phyloP scores from a whole-genome alignment of 2,113 vertebrate genomes.

The Baryphthengus martii region DNA sequence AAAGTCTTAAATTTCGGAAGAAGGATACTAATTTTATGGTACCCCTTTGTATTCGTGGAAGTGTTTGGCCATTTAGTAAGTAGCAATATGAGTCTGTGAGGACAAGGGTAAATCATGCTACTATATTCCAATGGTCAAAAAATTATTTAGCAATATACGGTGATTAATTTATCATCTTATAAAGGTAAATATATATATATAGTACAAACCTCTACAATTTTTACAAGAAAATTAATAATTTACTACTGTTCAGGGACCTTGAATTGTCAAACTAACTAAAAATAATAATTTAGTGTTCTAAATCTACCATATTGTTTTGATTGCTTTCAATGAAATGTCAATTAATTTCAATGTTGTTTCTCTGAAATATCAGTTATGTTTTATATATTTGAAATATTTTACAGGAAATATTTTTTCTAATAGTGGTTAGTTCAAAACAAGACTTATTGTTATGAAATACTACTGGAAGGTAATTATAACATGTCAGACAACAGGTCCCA shows the following conservation, averaged over 20 bases:
- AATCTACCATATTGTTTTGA: neutral
- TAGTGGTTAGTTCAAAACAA: neutral
- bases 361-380: neutral
- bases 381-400: neutral
- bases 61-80: neutral
- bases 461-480: neutral
- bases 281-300: neutral
- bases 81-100: neutral
- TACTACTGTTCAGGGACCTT: neutral
- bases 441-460: neutral
- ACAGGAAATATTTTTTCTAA: neutral
- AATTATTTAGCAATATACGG: neutral
- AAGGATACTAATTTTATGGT: neutral
- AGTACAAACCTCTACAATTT: neutral
- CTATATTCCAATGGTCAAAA: neutral
- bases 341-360: neutral
- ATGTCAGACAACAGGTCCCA: rapidly evolving
- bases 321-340: neutral
- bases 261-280: neutral
- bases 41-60: neutral
- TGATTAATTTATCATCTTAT: neutral
- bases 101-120: neutral
- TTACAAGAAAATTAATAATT: neutral
- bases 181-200: neutral
- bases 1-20: no score